Base-by-base conservation (phyloP, 2,888 invertebrate genomes). In the Drosophila birchii region DNA sequence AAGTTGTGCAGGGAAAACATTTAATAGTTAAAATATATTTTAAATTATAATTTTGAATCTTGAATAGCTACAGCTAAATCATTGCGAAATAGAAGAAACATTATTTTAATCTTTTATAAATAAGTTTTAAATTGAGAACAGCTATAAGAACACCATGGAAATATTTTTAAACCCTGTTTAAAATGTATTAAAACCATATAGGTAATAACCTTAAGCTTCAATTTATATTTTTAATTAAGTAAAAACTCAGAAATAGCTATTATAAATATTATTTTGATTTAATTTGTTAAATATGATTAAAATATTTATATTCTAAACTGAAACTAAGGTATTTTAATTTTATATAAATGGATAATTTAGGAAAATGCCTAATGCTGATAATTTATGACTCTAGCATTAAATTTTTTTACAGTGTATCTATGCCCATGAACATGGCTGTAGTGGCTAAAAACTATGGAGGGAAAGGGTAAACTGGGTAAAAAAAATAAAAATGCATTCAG, bases 1-100 rank as follows among this genome's bases (percentile, higher is more conserved):
- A 36, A 66, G 53, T 60, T 58, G 51, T 47, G 56, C 38, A 16
- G 63, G 55, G 47, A 41, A 75, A 80, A 80, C 72, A 23, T 14
- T 14, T 6, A 43, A 20, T 20, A 14, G 2, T 6, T 3, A 12
- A 5, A 45, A 26, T 16, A 26, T 26, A n/a, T 16, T 26, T 26
- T 8, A 5, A 11, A 41, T 41, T 8, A 38, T n/a, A 8, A 3
- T 8, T 38, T n/a, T n/a, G 3, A 39, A n/a, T n/a, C 3, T n/a
- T 1, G 7, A 29, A 12, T 12, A 11, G 18, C 18, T 18, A 18
- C 3, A n/a, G n/a, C n/a, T n/a, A 39, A 39, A n/a, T 2, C 2
- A 4, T 16, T 39, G 8, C 8, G 4, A 9, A 39, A 39, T n/a
- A n/a, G 12, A 36, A 32, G 5, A 36, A 32, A 9, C 1, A 9